Conservation (phyloP, 2,113 vertebrate species). For the Axis porcinus region DNA sequence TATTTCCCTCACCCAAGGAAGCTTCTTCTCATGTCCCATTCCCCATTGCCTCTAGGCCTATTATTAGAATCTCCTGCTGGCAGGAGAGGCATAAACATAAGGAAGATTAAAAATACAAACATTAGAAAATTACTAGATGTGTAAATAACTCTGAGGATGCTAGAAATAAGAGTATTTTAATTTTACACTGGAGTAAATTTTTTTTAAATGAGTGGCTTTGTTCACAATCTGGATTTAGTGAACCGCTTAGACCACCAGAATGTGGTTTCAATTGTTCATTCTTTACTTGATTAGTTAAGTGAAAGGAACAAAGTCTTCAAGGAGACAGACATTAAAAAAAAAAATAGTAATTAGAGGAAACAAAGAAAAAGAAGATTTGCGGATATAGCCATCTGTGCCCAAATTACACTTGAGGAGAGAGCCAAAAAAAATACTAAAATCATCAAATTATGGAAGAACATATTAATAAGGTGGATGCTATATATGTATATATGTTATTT, state of each 20-base stretch:
- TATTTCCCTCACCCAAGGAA: background rate
- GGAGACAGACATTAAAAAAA: background rate
- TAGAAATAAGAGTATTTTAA: background rate
- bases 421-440: background rate
- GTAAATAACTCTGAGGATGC: background rate
- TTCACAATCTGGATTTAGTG: background rate
- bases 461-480: background rate
- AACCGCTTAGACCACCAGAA: background rate
- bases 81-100: background rate
- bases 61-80: background rate
- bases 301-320: background rate
- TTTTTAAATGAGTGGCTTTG: background rate
- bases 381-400: background rate
- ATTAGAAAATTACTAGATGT: background rate
- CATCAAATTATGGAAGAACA: background rate
- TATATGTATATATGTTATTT: background rate
- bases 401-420: background rate
- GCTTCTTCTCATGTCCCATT: background rate
- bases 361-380: background rate
- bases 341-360: background rate
- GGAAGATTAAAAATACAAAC: background rate
- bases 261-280: background rate
- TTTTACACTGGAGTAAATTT: background rate
- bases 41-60: background rate
- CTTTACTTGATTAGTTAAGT: background rate